Base-by-base conservation (phyloP, 2,113 vertebrate species). In the Climacteris rufus region DNA sequence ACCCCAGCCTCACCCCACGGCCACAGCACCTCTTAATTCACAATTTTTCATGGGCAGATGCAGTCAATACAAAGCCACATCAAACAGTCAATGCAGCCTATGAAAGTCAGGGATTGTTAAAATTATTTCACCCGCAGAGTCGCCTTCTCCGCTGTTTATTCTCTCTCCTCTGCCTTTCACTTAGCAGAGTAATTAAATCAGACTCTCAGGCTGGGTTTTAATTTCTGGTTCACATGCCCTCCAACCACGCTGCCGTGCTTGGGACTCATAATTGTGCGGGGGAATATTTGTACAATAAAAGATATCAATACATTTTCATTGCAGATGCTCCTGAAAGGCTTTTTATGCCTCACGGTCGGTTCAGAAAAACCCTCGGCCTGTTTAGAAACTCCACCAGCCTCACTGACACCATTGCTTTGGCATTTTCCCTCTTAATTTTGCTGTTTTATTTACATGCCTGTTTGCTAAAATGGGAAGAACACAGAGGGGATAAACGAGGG, bases 151-250 rank as follows among this genome's bases (percentile, higher is more conserved):
- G 13, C 93, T 37, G 60, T 68, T 94, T 30, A 23, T 90, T 64
- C 76, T 66, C 90, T 56, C 68, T 56, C 82, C 47, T 71, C 40
- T 61, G 83, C 93, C 80, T 97, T 92, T 89, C 92, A 39, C 83
- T 95, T 93, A 68, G 83, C 60, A 31, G 88, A 85, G 86, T 96
- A 96, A 96, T 95, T 96, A 96, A 96, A 93, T 71, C 93, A 82
- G 85, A 37, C 88, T 88, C 82, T 53, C 42, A 22, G 94, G 74
- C 93, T 96, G 3, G 25, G 76, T 71, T 96, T 93, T 95, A 93
- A 96, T 96, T 95, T 87, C 93, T 96, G 85, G 82, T 88, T 95
- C 83, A 23, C 49, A 27, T 92, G 94, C 93, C 93, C 93, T 96
- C 90, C 37, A 96, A 92, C 90, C 88, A 92, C 0, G 27, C 93